Evolutionary conservation across 1,140 invertebrate genomes (phyloP), one percentile per base, ranked within the genome.

Genomic region (Drosophila tani): DNA sequence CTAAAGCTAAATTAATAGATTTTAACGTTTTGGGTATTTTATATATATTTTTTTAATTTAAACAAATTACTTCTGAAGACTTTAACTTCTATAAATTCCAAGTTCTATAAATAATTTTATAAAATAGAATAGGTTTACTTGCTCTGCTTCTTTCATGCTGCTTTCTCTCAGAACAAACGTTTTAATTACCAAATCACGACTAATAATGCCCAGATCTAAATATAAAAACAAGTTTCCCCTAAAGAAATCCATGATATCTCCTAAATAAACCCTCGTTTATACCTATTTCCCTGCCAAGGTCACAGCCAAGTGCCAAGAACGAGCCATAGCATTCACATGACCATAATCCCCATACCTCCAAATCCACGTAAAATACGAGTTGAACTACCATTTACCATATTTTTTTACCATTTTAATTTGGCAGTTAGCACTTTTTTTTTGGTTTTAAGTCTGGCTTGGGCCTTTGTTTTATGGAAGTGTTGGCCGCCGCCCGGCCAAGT

Each of bases 361-460:
- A 60, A 41, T 63, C 12, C 11, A 45, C 63, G 9, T 29, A 41
- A 58, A 55, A 40, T 56, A n/a, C 35, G 8, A 40, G 32, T 40
- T 56, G 0, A 24, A 24, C 53, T 40, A 11, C 32, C 53, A 56
- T 38, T 56, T 55, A 38, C 7, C 56, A 29, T n/a, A 19, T n/a
- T 11, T 58, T 35, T 29, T 46, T 29, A 64, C 57, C 64, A 66
- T 64, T 66, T 62, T 38, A 66, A 62, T 38, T 47, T 47, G 64
- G 12, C 21, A 66, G 64, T 66, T 66, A 66, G 64, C 64, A 66
- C 64, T 64, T 63, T 66, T 46, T 66, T 53, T 7, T 29, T 51
- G 17, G 17, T 32, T 53, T 11, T 32, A 62, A n/a, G 17, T 63
- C 40, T 63, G 56, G 11, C 15, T 63, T 35, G 29, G 19, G 9